Base-by-base conservation (phyloP, 2,888 invertebrate genomes). In the Ichneumoninae sp. region DNA sequence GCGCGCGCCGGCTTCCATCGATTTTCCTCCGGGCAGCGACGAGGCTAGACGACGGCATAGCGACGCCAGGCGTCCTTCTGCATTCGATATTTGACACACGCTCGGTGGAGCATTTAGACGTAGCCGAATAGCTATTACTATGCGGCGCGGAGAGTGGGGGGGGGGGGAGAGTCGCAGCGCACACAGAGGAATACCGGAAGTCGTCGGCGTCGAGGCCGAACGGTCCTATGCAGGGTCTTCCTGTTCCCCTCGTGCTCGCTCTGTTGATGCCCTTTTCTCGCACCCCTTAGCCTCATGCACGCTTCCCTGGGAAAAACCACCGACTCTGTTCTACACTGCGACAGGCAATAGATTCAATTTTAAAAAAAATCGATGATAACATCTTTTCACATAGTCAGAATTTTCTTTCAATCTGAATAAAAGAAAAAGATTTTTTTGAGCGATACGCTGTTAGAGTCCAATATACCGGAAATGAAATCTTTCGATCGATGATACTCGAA, bases 1-100 rank as follows among this genome's bases (percentile, higher is more conserved):
- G 83, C 85, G 86, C 87, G 85, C 87, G 87, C 87, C 82, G 26
- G 78, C 84, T 87, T 76, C 80, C 87, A 88, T 89, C 88, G 89
- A 89, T 89, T 90, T 89, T 87, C 84, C 83, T 30, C 86, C 86
- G 82, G 86, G 83, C 80, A 66, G 47, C 82, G 82, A 76, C 78
- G 85, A 68, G 62, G 71, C 62, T 66, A 60, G 82, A 71, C 80
- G 65, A 76, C 83, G 74, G 40, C 79, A 62, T 50, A 83, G 75
- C 76, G 77, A 82, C 77, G 78, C 80, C 78, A 33, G 30, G 66
- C 81, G 68, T 71, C 80, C 78, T 82, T 78, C 68, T 44, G 66
- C 33, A 77, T 75, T 76, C 79, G 84, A 79, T 72, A 85, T 71
- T 60, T 68, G 75, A 50, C 40, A 82, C 70, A 72, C 69, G 62